Evolutionary conservation across 2,113 vertebrate species (phyloP).

Genomic region (Onychorhynchus coronatus): DNA sequence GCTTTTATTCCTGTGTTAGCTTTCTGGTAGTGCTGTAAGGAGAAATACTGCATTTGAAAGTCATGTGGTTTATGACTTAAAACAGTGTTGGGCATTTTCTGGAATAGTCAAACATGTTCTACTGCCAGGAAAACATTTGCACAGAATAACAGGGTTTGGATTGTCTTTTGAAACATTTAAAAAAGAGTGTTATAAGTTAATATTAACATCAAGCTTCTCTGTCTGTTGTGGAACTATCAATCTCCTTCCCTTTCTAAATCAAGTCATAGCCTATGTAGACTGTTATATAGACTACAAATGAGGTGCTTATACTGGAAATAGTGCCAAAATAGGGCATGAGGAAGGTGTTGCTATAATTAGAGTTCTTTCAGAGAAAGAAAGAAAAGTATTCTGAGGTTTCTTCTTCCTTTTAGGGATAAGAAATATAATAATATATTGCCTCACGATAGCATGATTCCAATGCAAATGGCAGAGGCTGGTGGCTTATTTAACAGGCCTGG

Average conservation of each 20-base stretch:
- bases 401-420: slow-evolving; percentile 47
- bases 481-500: slow-evolving; percentile 77
- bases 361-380: slow-evolving; percentile 20
- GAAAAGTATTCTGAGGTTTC: background rate
- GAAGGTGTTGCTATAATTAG: background rate
- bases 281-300: background rate
- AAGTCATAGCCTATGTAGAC: background rate
- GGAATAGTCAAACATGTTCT: background rate
- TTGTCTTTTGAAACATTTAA: background rate
- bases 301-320: background rate
- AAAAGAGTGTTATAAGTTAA: background rate
- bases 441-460: slow-evolving; percentile 71
- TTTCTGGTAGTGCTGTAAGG: background rate
- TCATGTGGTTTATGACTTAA: background rate
- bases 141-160: background rate
- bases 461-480: slow-evolving; percentile 78
- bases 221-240: background rate
- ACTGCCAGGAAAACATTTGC: background rate
- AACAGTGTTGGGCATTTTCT: background rate
- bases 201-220: background rate
- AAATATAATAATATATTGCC: slow-evolving; percentile 72
- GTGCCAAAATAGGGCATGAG: background rate
- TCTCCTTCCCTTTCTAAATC: background rate
- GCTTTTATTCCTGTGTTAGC: background rate
- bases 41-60: background rate